Base-by-base conservation (phyloP, 1,140 invertebrate species). In the Caenorhabditis inopinata region DNA sequence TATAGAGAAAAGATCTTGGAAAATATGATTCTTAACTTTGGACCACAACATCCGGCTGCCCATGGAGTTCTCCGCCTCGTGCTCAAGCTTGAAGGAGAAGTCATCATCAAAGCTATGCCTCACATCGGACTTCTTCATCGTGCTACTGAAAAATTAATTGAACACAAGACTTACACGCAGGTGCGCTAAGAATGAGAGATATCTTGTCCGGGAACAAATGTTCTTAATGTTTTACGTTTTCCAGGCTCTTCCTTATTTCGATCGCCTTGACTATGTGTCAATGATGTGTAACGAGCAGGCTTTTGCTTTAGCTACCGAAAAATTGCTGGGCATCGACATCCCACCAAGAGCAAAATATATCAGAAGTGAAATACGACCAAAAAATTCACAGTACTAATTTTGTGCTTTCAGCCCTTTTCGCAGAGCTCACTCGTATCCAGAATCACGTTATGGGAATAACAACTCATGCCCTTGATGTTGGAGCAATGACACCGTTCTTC, bases 241-340 rank as follows among this genome's bases (percentile, higher is more conserved):
- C 0, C 25, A 77, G 90, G 95, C 96, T 1, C 89, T 99, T 74
- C 96, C 96, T 0, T 99, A 98, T 89, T 97, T 98, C 89, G 96
- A 98, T 91, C 92, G 97, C 2, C 91, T 99, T 18, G 97, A 99
- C 90, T 99, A 99, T 88, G 95, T 98, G 0, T 98, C 96, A 0
- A 98, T 98, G 96, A 98, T 99, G 96, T 95, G 94, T 90, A 98
- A 98, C 89, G 97, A 99, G 89, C 96, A 98, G 87, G 95, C 94
- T 85, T 99, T 94, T 89, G 96, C 95, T 14, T 87, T 99, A 73
- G 96, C 96, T 4, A 93, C 98, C 9, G 96, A 99, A 89, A 98
- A 97, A 88, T 90, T 99, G 6, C 90, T 98, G 0, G 96, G 97
- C 86, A 96, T 98, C 86, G 95, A 98, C 81, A 92, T 97, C 58